phyloP scores from a whole-genome alignment of 2,113 vertebrate genomes.

The Microtus pennsylvanicus region DNA sequence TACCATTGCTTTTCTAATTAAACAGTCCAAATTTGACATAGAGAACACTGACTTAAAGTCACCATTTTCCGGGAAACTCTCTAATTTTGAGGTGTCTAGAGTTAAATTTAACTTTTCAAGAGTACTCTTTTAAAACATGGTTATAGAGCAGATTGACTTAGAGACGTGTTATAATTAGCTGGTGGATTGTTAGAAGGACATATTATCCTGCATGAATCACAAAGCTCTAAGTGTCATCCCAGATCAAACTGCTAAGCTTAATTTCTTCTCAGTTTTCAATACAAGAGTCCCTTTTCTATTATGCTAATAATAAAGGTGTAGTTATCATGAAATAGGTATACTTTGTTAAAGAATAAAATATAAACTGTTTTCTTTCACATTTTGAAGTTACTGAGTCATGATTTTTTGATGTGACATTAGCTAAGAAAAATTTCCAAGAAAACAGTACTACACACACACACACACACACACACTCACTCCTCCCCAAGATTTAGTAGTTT shows the following conservation, averaged over 20 bases:
- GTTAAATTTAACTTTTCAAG: conserved; percentile 78
- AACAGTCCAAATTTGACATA: conserved; percentile 69
- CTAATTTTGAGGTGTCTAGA: conserved; percentile 74
- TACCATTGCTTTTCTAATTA: conserved; percentile 50
- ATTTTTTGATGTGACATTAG: conserved; percentile 73
- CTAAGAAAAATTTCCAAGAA: not conserved
- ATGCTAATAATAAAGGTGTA: conserved; percentile 73
- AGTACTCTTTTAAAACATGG: conserved; percentile 77
- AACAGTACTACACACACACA: not conserved
- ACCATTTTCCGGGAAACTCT: conserved; percentile 78
- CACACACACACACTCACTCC: not conserved
- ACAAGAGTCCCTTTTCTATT: conserved; percentile 72
- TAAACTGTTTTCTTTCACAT: conserved; percentile 77
- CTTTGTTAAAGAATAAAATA: conserved; percentile 71
- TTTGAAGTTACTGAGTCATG: conserved; percentile 76
- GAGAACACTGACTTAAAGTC: conserved; percentile 71
- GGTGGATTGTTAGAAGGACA: conserved; percentile 81
- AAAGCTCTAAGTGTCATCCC: conserved; percentile 76
- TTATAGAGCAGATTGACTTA: conserved; percentile 82
- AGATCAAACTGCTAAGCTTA: conserved; percentile 74
- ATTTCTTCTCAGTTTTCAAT: conserved; percentile 82
- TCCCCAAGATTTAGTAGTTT: conserved; percentile 25
- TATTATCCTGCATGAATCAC: conserved; percentile 83
- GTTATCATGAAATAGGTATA: conserved; percentile 73
- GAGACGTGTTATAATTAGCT: conserved; percentile 80